These are phyloP conservation scores for Globia sparganii DNA, from an alignment of 2,888 invertebrate genomes.

Conservation along the genomic window DNA sequence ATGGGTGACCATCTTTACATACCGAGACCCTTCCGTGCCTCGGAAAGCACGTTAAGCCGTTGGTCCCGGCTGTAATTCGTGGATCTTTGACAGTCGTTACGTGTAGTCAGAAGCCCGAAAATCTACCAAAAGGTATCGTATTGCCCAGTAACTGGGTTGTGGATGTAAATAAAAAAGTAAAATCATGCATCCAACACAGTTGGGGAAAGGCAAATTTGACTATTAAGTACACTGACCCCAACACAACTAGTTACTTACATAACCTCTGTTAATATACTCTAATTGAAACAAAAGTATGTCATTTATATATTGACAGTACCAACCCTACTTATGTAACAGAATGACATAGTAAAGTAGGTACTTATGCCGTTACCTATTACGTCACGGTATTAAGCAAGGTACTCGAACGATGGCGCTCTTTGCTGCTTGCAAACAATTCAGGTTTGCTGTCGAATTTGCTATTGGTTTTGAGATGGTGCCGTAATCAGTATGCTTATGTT, in stretches of 20 bases:
- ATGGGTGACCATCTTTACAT: too few species aligned
- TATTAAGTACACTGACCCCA: conserved; percentile 28
- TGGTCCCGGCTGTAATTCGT: too few species aligned
- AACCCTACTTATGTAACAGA: conserved; percentile 58
- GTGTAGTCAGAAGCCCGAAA: too few species aligned
- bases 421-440: conserved; percentile 32
- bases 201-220: background rate
- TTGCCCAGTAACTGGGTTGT: too few species aligned
- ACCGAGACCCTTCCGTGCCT: too few species aligned
- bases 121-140: too few species aligned
- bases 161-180: too few species aligned
- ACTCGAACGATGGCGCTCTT: conserved; percentile 34
- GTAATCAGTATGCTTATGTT: conserved; percentile 27
- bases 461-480: conserved; percentile 18
- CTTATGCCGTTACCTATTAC: conserved; percentile 56
- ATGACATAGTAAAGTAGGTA: conserved; percentile 55
- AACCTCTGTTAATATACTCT: conserved; percentile 44
- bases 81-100: too few species aligned
- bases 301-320: conserved; percentile 55
- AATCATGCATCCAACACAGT: too few species aligned
- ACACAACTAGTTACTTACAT: conserved; percentile 29
- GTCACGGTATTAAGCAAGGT: conserved; percentile 47
- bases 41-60: too few species aligned
- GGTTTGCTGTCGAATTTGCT: conserved; percentile 4
- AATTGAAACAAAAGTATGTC: conserved; percentile 63